A percentile compares a stretch with the other conserved stretches of the same genome.
phyloP scores from a whole-genome alignment of 2,797 vertebrate genomes.

The Chiroxiphia lanceolata region DNA sequence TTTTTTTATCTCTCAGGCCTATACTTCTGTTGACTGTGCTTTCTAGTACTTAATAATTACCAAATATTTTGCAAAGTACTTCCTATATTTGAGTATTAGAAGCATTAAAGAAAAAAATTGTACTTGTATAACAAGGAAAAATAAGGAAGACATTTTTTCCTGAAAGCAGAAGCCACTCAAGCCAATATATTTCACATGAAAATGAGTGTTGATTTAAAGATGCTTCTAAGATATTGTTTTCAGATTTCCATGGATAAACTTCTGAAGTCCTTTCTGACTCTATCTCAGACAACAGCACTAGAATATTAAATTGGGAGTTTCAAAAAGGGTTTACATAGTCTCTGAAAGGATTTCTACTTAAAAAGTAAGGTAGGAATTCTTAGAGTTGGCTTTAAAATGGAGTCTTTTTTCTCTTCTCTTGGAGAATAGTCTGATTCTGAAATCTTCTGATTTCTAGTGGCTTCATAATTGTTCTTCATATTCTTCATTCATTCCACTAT shows the following conservation, averaged over 20 bases:
- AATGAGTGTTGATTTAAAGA: not conserved
- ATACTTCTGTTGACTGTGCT: not conserved
- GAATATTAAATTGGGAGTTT: not conserved
- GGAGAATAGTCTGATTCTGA: not conserved
- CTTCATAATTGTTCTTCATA: not conserved
- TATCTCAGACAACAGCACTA: not conserved
- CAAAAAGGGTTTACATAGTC: not conserved
- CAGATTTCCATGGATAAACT: not conserved
- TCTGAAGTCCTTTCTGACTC: not conserved
- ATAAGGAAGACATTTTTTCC: not conserved
- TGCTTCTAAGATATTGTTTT: not conserved
- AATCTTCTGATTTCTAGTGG: not conserved
- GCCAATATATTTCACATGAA: not conserved
- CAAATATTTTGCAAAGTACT: not conserved
- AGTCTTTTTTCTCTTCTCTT: not conserved
- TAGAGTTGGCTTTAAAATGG: not conserved
- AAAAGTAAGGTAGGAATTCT: not conserved
- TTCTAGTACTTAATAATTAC: not conserved
- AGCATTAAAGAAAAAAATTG: fast-evolving
- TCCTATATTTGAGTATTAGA: not conserved
- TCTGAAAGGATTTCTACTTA: not conserved
- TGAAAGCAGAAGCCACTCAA: not conserved
- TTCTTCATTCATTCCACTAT: not conserved
- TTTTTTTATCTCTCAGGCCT: not conserved
- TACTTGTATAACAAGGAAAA: not conserved